Conservation (phyloP, 2,797 vertebrate genomes). For the Sternotherus odoratus region DNA sequence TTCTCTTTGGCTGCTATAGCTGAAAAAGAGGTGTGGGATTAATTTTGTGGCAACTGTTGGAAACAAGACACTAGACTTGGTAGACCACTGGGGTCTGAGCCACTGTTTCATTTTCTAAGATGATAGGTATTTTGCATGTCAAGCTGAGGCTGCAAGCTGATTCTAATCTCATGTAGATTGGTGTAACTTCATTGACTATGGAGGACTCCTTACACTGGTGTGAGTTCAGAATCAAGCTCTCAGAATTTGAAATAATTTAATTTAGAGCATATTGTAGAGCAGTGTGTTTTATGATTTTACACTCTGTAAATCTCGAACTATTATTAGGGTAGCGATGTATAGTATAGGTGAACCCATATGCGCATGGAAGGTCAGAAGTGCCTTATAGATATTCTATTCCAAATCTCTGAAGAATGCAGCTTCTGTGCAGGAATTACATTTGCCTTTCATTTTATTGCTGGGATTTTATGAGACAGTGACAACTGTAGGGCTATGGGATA, state of each 20-base stretch:
- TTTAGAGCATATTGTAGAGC: background rate
- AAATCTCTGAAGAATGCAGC: background rate
- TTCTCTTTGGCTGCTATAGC: background rate
- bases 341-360: background rate
- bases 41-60: background rate
- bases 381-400: background rate
- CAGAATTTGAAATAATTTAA: background rate
- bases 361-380: background rate
- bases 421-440: background rate
- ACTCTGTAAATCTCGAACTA: background rate
- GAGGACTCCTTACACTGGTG: background rate
- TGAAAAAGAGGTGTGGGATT: background rate
- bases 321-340: background rate
- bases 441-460: slow-evolving; percentile 8
- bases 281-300: background rate
- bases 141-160: background rate
- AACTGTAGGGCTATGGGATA: background rate
- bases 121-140: background rate
- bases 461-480: slow-evolving; percentile 5
- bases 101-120: background rate
- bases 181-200: background rate
- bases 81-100: background rate
- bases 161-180: background rate
- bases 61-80: background rate
- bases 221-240: background rate